These are phyloP conservation scores for Cistogaster globosa DNA, from an alignment of 2,888 invertebrate species.

Conservation along the genomic window DNA sequence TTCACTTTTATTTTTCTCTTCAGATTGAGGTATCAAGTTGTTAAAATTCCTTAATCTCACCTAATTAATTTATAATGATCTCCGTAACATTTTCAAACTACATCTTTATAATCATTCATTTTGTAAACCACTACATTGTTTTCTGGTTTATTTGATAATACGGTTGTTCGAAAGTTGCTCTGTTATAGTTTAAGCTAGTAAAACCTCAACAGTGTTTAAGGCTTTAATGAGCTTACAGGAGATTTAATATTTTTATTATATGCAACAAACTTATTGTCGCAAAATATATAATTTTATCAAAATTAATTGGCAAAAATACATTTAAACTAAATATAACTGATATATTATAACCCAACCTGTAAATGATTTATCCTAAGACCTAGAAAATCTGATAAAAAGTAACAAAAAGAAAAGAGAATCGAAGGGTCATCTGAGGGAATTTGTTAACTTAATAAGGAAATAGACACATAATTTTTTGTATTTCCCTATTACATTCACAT, in stretches of 20 bases:
- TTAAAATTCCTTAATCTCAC: too few species aligned
- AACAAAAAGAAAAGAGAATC: constrained; percentile 23
- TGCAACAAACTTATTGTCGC: neutral
- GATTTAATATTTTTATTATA: constrained; percentile 9
- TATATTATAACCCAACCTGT: neutral
- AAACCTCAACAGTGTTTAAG: constrained; percentile 24
- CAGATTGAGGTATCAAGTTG: too few species aligned
- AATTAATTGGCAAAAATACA: neutral
- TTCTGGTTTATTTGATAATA: constrained; percentile 10
- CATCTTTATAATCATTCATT: neutral
- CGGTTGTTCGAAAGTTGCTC: neutral
- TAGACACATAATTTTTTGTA: neutral
- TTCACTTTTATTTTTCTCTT: too few species aligned
- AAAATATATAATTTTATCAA: neutral
- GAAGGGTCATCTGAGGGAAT: constrained; percentile 39
- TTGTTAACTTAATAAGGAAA: constrained; percentile 1
- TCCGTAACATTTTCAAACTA: neutral
- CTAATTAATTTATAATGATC: neutral
- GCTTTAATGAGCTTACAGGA: constrained; percentile 3
- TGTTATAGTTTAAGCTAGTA: constrained; percentile 13
- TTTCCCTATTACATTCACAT: neutral
- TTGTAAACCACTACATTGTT: neutral
- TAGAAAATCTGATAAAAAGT: constrained; percentile 17
- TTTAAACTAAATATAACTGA: neutral
- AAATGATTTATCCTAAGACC: constrained; percentile 2